Conservation (phyloP, 2,113 vertebrate species). For the Aleadryas rufinucha region DNA sequence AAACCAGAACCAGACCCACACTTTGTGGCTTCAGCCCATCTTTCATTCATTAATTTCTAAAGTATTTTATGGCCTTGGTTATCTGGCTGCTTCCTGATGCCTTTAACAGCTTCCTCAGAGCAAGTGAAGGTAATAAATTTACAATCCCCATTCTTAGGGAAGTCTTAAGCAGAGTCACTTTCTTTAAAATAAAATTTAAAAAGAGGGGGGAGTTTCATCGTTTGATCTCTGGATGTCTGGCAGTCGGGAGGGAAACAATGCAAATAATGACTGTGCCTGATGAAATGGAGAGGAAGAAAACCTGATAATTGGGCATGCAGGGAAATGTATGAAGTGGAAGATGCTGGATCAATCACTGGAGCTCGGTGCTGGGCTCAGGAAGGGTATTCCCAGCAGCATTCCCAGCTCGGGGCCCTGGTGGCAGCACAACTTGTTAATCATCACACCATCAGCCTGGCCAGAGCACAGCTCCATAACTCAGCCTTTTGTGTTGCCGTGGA, state of each 20-base stretch:
- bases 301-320: background rate
- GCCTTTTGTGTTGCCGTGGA: conserved; percentile 46
- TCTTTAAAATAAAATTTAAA: background rate
- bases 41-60: conserved; percentile 63
- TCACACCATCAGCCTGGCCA: conserved; percentile 32
- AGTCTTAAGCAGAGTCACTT: background rate
- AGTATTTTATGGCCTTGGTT: conserved; percentile 60
- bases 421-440: conserved; percentile 71
- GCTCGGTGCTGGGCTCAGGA: background rate
- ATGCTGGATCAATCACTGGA: background rate
- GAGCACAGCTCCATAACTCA: conserved; percentile 41
- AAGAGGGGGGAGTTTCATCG: background rate
- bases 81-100: conserved; percentile 66
- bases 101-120: conserved; percentile 66
- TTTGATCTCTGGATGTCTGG: conserved; percentile 8
- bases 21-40: conserved; percentile 55
- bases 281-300: conserved; percentile 1
- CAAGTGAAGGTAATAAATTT: conserved; percentile 57
- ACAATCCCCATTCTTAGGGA: background rate
- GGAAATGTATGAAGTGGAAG: background rate
- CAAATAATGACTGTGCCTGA: background rate
- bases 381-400: conserved; percentile 33
- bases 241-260: background rate
- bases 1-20: conserved; percentile 36
- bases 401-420: conserved; percentile 16